These are phyloP conservation scores for Pogonocichla stellata DNA, from an alignment of 2,113 vertebrate genomes.

Conservation along the genomic window DNA sequence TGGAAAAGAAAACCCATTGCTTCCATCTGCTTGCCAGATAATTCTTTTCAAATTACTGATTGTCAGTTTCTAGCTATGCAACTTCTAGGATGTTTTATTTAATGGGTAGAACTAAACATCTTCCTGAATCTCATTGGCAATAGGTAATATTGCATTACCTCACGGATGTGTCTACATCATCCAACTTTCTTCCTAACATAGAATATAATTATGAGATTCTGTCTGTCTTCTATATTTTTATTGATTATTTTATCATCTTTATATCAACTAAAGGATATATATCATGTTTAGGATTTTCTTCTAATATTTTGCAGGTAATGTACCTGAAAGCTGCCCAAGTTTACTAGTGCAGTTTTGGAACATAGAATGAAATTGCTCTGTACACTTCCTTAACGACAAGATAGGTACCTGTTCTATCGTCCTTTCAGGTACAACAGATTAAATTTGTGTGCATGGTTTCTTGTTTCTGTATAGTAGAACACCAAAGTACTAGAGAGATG, in stretches of 20 bases:
- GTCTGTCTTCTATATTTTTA: conserved; percentile 65
- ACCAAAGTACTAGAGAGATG: conserved; percentile 51
- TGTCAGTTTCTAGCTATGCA: conserved; percentile 61
- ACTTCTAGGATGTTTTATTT: conserved; percentile 46
- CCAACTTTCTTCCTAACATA: conserved; percentile 29
- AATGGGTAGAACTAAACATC: conserved; percentile 30
- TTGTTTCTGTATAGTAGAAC: conserved; percentile 60
- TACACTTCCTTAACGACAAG: conserved; percentile 24
- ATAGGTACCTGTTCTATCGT: conserved; percentile 44
- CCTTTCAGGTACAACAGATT: conserved; percentile 51
- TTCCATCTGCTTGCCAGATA: conserved; percentile 33
- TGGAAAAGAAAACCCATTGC: neutral
- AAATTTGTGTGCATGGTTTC: conserved; percentile 64
- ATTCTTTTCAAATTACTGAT: conserved; percentile 19
- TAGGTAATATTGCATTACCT: conserved; percentile 35
- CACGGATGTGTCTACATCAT: conserved; percentile 29
- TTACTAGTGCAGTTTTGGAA: conserved; percentile 54
- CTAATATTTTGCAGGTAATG: conserved; percentile 50
- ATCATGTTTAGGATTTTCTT: conserved; percentile 56
- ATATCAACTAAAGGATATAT: conserved; percentile 61
- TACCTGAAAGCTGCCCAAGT: conserved; percentile 45
- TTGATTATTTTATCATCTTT: conserved; percentile 62
- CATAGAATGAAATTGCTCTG: conserved; percentile 35
- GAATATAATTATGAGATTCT: conserved; percentile 54
- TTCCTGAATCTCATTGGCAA: conserved; percentile 15